Evolutionary conservation across 1,140 invertebrate species (phyloP), one percentile per base, ranked within the genome.

Genomic region (Drosophila mauritiana): DNA sequence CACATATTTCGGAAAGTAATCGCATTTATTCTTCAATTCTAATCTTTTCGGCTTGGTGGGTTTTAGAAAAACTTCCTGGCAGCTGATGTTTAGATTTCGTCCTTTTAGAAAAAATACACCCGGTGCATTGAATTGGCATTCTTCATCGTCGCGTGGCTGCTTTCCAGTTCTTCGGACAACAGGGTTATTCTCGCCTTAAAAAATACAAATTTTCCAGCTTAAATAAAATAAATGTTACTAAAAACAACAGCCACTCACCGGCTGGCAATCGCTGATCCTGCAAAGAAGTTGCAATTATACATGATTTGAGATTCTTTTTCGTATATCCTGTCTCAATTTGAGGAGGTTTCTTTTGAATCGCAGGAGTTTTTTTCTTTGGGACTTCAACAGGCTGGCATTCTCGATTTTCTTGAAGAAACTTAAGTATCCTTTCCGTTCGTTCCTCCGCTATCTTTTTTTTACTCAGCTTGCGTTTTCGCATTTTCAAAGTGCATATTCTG

Each of bases 121-220:
- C 0, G 84, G 84, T 0, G 84, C 73, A 4, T 78, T 54, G 13
- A 72, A 73, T 22, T 63, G 59, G 4, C 84, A 89, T 15, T 89
- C 85, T 17, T 85, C 88, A 56, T 89, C 76, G 7, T 73, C 79
- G 2, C 80, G 67, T 0, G 83, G 70, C 27, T 67, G 10, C 48
- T 72, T 80, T 7, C 48, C 67, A 3, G 77, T 65, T 11, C 57
- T 64, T 1, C 73, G 53, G 2, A 3, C 15, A 13, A 7, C 17
- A 3, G 59, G 59, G 15, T 63, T 34, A 15, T 63, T 59, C n/a
- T 63, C 59, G 1, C 59, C 59, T 63, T 4, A 11, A 3, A 3
- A 59, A 11, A n/a, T 13, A 3, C 11, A 31, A 5, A 20, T 7
- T 1, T 49, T 6, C 0, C 1, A 15, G 1, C 1, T 12, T 45